Evolutionary conservation across 2,113 vertebrate species (phyloP).

Genomic region (Anolis sagrei): DNA sequence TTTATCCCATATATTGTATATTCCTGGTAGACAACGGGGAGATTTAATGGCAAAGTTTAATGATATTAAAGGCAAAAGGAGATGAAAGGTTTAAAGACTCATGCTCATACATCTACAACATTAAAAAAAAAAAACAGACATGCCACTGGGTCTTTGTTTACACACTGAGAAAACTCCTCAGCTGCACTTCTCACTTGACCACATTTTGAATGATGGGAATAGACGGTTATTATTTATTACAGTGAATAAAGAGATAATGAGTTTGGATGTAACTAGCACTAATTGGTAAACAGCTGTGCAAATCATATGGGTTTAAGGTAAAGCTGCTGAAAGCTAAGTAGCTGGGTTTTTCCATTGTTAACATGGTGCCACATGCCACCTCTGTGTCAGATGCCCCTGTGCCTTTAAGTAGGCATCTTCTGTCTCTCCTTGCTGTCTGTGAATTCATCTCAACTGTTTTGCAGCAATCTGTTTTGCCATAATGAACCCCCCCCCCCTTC

Average conservation of each 20-base stretch:
- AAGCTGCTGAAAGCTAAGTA: neutral
- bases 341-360: neutral
- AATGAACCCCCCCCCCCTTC: constrained; percentile 20
- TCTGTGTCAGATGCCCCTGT: neutral
- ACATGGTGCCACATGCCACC: neutral
- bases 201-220: neutral
- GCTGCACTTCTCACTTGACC: neutral
- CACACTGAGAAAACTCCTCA: neutral
- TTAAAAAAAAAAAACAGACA: neutral
- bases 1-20: neutral
- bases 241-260: neutral
- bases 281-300: constrained; percentile 8
- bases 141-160: neutral
- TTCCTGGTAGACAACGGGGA: neutral
- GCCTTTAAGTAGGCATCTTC: neutral
- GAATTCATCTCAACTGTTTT: neutral
- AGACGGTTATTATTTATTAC: neutral
- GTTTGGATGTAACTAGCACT: constrained; percentile 4
- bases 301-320: neutral
- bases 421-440: neutral
- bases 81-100: neutral
- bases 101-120: no score
- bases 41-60: no score
- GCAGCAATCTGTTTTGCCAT: neutral
- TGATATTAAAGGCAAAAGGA: neutral